Percentiles rank a stretch among this genome's conserved stretches.
These are phyloP conservation scores for Psammodynastes pulverulentus DNA, from an alignment of 2,113 vertebrate genomes.

Conservation along the genomic window DNA sequence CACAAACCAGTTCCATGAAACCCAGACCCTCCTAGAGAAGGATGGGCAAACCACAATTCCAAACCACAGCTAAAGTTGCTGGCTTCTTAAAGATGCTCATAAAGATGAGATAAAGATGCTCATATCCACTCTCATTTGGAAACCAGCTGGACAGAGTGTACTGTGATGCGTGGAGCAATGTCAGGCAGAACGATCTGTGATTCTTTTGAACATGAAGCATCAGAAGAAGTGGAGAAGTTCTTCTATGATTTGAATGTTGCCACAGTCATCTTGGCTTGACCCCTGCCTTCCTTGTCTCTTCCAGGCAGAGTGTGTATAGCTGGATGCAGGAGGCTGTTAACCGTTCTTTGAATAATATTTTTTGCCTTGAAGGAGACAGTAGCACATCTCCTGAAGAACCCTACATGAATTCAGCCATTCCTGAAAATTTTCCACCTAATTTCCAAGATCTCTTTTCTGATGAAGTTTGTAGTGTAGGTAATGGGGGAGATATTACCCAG, in stretches of 20 bases:
- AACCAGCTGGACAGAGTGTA: not conserved
- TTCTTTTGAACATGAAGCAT: not conserved
- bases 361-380: not conserved
- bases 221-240: not conserved
- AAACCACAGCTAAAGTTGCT: not conserved
- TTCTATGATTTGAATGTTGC: not conserved
- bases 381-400: not conserved
- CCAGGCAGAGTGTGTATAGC: not conserved
- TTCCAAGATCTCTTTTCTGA: not conserved
- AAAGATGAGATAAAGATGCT: not conserved
- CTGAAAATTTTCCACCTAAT: not conserved
- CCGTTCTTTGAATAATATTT: not conserved
- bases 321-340: not conserved
- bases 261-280: not conserved
- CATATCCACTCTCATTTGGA: not conserved
- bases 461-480: not conserved
- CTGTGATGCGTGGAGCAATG: not conserved
- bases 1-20: not conserved
- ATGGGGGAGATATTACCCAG: not conserved
- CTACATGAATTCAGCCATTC: not conserved
- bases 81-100: not conserved
- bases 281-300: not conserved
- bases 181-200: not conserved
- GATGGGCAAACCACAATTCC: not conserved
- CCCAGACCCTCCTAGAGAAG: not conserved